Conservation (phyloP, 2,888 invertebrate genomes). For the Pardosa pseudoannulata region DNA sequence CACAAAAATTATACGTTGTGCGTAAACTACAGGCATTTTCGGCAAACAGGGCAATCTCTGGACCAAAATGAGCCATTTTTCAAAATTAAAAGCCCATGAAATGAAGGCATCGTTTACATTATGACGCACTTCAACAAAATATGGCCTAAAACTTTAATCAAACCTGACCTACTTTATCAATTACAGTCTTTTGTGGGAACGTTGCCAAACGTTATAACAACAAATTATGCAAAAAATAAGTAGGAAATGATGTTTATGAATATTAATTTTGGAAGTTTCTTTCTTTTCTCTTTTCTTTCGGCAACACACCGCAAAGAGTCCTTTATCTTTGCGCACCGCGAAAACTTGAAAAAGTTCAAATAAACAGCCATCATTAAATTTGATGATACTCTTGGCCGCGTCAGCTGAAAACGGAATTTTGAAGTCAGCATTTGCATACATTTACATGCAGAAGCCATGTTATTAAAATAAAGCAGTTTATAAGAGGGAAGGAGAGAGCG, state of each 20-base stretch:
- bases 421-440: conserved; percentile 44
- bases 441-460: conserved; percentile 19
- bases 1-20: too few species aligned
- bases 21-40: too few species aligned
- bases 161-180: too few species aligned
- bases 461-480: conserved; percentile 32
- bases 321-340: background rate
- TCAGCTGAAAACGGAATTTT: conserved; percentile 31
- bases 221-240: background rate
- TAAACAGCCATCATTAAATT: conserved; percentile 21
- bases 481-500: background rate
- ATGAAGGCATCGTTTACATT: too few species aligned
- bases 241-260: background rate
- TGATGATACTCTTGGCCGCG: conserved; percentile 20
- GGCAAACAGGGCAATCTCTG: too few species aligned
- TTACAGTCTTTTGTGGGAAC: too few species aligned
- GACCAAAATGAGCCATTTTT: too few species aligned
- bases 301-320: background rate
- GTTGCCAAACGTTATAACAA: too few species aligned
- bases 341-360: conserved; percentile 22
- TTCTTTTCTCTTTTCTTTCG: conserved; percentile 15
- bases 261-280: conserved; percentile 6
- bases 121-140: too few species aligned
- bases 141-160: too few species aligned
- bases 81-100: too few species aligned